Base-by-base conservation (phyloP, 64 coral and sea anemone species). In the Dendronephthya gigantea region DNA sequence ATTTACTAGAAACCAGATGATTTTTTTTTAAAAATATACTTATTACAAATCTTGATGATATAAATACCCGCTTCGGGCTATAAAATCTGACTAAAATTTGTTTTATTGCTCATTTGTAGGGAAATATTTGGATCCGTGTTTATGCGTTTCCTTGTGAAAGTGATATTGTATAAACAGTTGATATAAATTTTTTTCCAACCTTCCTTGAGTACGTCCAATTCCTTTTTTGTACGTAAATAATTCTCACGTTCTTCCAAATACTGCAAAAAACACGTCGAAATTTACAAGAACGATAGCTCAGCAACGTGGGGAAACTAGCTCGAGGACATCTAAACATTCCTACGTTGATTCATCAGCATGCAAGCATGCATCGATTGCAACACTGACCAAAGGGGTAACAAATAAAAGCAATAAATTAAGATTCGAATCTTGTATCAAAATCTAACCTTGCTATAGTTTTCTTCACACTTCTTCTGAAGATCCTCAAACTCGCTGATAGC, bases 161-260 rank as follows among this genome's bases (percentile, higher is more conserved):
- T 11, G 11, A 45, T 45, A 45, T 45, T 11, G 11, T 45, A 45
- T 62, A 62, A 62, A n/a, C 25, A n/a, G 8, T 62, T 62, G 19
- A 19, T 62, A 62, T 2, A n/a, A 22, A 23, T n/a, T 17, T 62
- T 62, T 62, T 27, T 27, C 4, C 17, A 22, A 79, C 72, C 72
- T 30, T 79, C 72, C 17, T 79, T 79, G 19, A 79, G 32, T 79
- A 79, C 37, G 10, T 79, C 72, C 72, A 79, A 39, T 39, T 79
- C 72, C 17, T 79, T 79, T 39, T 79, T 79, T 79, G 72, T 79
- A 16, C 72, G 30, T 6, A 79, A 12, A 39, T 79, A 79, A 79
- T 79, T 79, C 32, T 79, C 72, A 36, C 72, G 72, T 79, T 79
- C 72, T 79, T 79, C 72, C 14, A 79, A 39, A 34, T 79, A 79